Evolutionary conservation across 1,140 invertebrate species (phyloP).

Genomic region (Ectropis grisescens): DNA sequence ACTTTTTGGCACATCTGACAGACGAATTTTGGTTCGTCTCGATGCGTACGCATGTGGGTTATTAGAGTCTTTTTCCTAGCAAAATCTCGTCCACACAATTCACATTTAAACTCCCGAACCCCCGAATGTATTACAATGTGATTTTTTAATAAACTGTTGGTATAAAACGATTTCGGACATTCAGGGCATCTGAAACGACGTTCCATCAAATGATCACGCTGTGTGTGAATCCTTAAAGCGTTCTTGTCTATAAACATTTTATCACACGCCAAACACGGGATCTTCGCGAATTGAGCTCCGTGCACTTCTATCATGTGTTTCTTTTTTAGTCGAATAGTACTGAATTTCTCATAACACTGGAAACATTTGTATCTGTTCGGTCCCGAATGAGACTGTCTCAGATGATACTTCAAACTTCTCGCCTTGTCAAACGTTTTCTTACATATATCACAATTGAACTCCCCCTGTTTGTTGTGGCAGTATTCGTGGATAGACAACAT

Average conservation of each 20-base stretch:
- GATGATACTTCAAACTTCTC: constrained; percentile 23
- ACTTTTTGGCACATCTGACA: too few species aligned
- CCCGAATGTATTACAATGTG: constrained; percentile 83
- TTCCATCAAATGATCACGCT: constrained; percentile 38
- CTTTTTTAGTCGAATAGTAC: constrained; percentile 33
- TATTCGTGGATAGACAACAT: constrained; percentile 23
- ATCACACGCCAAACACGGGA: constrained; percentile 39
- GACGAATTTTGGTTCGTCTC: constrained; percentile 22
- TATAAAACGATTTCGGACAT: constrained; percentile 81
- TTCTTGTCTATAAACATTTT: constrained; percentile 27
- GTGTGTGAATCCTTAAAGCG: constrained; percentile 27
- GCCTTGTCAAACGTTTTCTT: constrained; percentile 29
- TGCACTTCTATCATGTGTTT: constrained; percentile 39
- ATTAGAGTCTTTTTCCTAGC: constrained; percentile 46
- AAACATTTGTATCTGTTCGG: constrained; percentile 32
- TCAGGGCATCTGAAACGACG: constrained; percentile 36
- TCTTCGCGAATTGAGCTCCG: constrained; percentile 24
- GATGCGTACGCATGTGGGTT: constrained; percentile 40
- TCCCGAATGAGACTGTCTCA: constrained; percentile 22
- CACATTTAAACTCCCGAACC: constrained; percentile 20
- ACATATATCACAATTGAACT: constrained; percentile 28
- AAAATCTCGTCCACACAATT: constrained; percentile 27
- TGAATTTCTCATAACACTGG: constrained; percentile 34
- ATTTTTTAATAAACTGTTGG: constrained; percentile 75
- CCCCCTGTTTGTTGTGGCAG: constrained; percentile 21